Evolutionary conservation across 2,797 vertebrate species (phyloP).

Genomic region (Euphonia xanthogaster): DNA sequence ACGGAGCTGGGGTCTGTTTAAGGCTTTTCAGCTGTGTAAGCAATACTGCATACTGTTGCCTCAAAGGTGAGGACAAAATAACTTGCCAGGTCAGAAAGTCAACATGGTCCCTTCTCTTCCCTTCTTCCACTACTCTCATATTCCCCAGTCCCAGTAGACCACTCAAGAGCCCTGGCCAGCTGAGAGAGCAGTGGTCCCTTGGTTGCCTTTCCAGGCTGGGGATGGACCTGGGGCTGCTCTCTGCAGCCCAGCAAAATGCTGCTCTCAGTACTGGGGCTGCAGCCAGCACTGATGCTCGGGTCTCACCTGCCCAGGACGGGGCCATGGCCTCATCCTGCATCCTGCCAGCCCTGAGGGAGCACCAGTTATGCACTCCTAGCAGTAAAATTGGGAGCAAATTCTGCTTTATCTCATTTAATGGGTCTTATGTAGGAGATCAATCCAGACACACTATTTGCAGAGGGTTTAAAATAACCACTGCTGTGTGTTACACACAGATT

Average conservation of each 20-base stretch:
- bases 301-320: not conserved
- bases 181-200: not conserved
- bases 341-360: rapidly evolving
- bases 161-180: not conserved
- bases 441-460: not conserved
- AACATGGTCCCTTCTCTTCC: not conserved
- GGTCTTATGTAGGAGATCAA: rapidly evolving
- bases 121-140: not conserved
- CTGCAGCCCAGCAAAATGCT: not conserved
- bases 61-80: not conserved
- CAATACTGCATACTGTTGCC: not conserved
- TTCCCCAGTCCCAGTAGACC: rapidly evolving
- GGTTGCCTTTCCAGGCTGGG: not conserved
- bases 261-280: too few species aligned
- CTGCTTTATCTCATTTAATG: rapidly evolving
- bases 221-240: not conserved
- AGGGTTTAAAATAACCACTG: not conserved
- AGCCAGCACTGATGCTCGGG: rapidly evolving
- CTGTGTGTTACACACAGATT: not conserved
- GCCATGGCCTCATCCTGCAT: too few species aligned
- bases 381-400: not conserved
- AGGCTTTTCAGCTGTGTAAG: constrained; percentile 18
- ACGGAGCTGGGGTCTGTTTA: not conserved
- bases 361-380: not conserved
- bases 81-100: not conserved